phyloP scores from a whole-genome alignment of 2,113 vertebrate genomes.

The Ascaphus truei region DNA sequence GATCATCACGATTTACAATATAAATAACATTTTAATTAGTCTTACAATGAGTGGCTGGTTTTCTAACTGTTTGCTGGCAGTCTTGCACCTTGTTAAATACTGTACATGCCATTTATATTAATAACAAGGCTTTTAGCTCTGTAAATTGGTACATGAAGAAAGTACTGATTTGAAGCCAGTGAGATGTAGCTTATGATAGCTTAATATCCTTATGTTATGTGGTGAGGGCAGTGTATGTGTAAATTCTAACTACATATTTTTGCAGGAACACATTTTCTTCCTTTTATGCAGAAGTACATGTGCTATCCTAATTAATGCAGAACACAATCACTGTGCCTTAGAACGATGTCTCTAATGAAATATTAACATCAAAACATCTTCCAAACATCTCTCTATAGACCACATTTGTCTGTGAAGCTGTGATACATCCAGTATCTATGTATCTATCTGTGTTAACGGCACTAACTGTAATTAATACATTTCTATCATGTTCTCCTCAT shows the following conservation, averaged over 20 bases:
- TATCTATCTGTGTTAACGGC: background rate
- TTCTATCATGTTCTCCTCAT: too few relatives aligned
- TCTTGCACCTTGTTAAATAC: too few relatives aligned
- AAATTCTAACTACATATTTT: slow-evolving; percentile 5
- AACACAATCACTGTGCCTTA: slow-evolving; percentile 14
- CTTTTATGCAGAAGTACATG: slow-evolving; percentile 25
- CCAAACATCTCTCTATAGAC: slow-evolving; percentile 12
- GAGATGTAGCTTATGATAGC: background rate
- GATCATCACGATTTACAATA: too few relatives aligned
- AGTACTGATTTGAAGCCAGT: too few relatives aligned
- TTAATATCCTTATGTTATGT: slow-evolving; percentile 13
- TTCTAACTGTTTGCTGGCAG: too few relatives aligned
- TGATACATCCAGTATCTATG: background rate
- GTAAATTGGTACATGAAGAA: too few relatives aligned
- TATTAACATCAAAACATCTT: slow-evolving; percentile 22
- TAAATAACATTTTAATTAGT: too few relatives aligned
- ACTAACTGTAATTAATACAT: too few relatives aligned
- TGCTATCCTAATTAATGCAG: slow-evolving; percentile 25
- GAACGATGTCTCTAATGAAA: slow-evolving; percentile 15
- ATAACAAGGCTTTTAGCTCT: too few relatives aligned
- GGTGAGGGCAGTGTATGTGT: background rate
- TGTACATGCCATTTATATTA: too few relatives aligned
- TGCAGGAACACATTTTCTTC: slow-evolving; percentile 19
- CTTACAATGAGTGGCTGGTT: too few relatives aligned
- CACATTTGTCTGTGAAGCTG: background rate